phyloP scores from a whole-genome alignment of 1,140 invertebrate genomes.

The Aphaenogaster floridana region DNA sequence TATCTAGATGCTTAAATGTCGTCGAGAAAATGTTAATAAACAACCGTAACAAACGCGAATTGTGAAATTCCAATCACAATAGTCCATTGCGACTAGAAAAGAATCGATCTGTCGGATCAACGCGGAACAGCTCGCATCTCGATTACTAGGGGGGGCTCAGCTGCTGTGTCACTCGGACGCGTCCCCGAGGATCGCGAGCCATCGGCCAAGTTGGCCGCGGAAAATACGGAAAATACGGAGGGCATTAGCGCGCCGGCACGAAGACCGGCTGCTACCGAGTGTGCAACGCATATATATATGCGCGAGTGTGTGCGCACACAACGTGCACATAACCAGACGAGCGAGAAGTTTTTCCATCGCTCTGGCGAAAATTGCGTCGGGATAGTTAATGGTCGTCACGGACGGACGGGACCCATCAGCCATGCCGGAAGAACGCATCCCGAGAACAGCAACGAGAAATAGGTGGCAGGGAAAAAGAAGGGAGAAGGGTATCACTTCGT shows the following conservation, averaged over 20 bases:
- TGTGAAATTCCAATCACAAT: background rate
- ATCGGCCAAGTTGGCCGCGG: slow-evolving; percentile 22
- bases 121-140: background rate
- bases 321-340: background rate
- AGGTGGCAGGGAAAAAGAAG: slow-evolving; percentile 37
- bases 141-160: slow-evolving; percentile 24
- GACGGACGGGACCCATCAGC: slow-evolving; percentile 65
- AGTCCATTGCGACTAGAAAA: background rate
- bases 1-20: background rate
- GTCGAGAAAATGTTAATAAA: slow-evolving; percentile 9
- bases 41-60: background rate
- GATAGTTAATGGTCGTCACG: slow-evolving; percentile 70
- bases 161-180: slow-evolving; percentile 27
- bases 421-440: slow-evolving; percentile 59
- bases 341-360: slow-evolving; percentile 71
- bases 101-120: slow-evolving; percentile 29
- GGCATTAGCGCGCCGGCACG: slow-evolving; percentile 32
- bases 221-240: slow-evolving; percentile 52
- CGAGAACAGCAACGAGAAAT: slow-evolving; percentile 56
- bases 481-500: slow-evolving; percentile 53
- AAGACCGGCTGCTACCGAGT: slow-evolving; percentile 12
- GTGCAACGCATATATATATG: background rate
- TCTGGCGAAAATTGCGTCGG: slow-evolving; percentile 67
- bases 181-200: slow-evolving; percentile 4
- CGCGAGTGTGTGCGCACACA: background rate